phyloP scores from a whole-genome alignment of 1,140 invertebrate species.

The Monomorium pharaonis region DNA sequence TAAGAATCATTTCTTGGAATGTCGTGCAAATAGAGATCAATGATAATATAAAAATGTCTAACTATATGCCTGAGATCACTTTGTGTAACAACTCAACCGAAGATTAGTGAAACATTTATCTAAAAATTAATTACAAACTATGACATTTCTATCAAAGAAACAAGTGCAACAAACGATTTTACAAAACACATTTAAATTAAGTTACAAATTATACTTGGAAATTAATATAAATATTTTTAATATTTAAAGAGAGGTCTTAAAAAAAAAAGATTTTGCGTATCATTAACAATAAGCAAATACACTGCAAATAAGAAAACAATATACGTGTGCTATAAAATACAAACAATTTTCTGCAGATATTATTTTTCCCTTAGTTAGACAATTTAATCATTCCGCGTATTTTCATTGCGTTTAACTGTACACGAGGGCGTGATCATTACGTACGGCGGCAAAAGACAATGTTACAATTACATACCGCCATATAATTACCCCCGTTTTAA shows the following conservation, averaged over 20 bases:
- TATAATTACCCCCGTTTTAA: not conserved
- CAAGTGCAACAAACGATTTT: no score
- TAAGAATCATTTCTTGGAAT: conserved; percentile 10
- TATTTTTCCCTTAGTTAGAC: not conserved
- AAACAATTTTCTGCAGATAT: not conserved
- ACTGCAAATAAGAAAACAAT: not conserved
- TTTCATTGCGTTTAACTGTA: not conserved
- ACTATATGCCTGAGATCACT: not conserved
- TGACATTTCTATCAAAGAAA: no score
- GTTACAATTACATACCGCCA: not conserved
- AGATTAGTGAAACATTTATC: not conserved
- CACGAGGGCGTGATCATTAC: not conserved
- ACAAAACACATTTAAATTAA: not conserved
- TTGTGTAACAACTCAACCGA: not conserved
- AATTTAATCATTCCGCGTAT: not conserved
- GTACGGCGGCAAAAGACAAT: not conserved
- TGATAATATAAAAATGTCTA: not conserved
- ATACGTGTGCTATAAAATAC: not conserved
- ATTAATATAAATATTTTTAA: not conserved
- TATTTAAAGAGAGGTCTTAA: not conserved
- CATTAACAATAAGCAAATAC: not conserved
- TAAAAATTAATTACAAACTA: no score
- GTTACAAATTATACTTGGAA: not conserved
- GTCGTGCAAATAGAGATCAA: not conserved
- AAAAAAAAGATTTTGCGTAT: not conserved